Base-by-base conservation (phyloP, 2,888 invertebrate species). In the Cotesia congregata region DNA sequence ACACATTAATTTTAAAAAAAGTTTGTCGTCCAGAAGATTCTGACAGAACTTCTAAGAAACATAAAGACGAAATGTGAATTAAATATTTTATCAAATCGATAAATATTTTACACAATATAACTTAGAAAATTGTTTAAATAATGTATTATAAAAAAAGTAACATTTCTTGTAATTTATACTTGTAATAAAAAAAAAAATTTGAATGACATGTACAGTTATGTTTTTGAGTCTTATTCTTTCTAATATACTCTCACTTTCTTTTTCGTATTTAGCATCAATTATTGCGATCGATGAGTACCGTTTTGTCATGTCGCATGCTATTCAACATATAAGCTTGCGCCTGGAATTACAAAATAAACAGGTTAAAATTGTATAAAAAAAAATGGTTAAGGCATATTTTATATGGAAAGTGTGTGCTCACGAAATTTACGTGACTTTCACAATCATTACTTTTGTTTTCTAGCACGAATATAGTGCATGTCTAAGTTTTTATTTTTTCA, bases 391-490 rank as follows among this genome's bases (percentile, higher is more conserved):
- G 67, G 71, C 76, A 20, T 76, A 64, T 77, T 79, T 78, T 71
- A 79, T 78, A 80, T 82, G 82, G 81, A 82, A 79, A 80, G 78
- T 81, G 78, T 77, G 80, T 78, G 38, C 73, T 73, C 75, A 72
- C 68, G 74, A 70, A 67, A 72, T 77, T 71, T 76, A 76, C 75
- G 78, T 76, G 75, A 72, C 78, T 82, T 80, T 79, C 80, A 77
- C 79, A 81, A 82, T 67, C 40, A 69, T 75, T 50, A 72, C 15
- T 61, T 67, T 65, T 62, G 38, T 69, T 74, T 50, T 65, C 40
- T 61, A 61, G 50, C 61, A 62, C n/a, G 12, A 62, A 39, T 61
- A 39, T 15, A 15, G 39, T 71, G 38, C 71, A 71, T 71, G 39
- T 6, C 39, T 38, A 7, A 30, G 15, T 38, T 39, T 9, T 70